phyloP scores from a whole-genome alignment of 2,888 invertebrate genomes.

The Leistus spinibarbis region DNA sequence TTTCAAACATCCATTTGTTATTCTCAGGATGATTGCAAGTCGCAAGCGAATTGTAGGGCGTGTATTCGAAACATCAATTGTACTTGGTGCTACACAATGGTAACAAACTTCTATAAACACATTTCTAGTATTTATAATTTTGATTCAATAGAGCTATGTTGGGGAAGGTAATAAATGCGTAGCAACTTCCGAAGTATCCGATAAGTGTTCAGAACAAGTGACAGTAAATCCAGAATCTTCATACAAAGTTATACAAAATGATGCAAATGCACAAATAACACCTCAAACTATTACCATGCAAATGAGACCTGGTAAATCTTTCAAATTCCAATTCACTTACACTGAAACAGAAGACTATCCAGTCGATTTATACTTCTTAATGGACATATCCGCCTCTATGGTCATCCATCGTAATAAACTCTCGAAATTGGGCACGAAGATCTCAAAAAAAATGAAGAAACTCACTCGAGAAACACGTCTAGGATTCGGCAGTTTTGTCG shows the following conservation, averaged over 20 bases:
- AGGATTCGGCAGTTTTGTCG: constrained; percentile 73
- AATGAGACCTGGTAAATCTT: constrained; percentile 22
- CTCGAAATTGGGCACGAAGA: constrained; percentile 58
- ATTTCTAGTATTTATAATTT: neutral
- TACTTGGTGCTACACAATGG: constrained; percentile 51
- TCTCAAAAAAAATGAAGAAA: constrained; percentile 62
- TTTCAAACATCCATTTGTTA: neutral
- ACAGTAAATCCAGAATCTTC: constrained; percentile 45
- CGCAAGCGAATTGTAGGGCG: constrained; percentile 49
- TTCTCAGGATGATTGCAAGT: constrained; percentile 45
- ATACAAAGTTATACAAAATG: constrained; percentile 34
- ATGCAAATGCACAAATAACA: constrained; percentile 55
- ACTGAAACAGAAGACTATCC: constrained; percentile 75
- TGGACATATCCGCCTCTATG: constrained; percentile 81
- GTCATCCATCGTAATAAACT: constrained; percentile 61
- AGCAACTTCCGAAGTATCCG: neutral
- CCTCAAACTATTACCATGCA: constrained; percentile 53
- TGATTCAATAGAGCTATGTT: neutral
- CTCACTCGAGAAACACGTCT: constrained; percentile 69
- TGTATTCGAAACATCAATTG: constrained; percentile 52
- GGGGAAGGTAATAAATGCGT: neutral
- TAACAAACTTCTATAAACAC: neutral
- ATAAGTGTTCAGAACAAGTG: constrained; percentile 38
- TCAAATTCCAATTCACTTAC: constrained; percentile 54
- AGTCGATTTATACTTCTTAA: constrained; percentile 80